Percentiles rank a stretch among this genome's conserved stretches.
These are phyloP conservation scores for Cataglyphis rosenhaueri DNA, from an alignment of 2,888 invertebrate genomes.

Conservation along the genomic window DNA sequence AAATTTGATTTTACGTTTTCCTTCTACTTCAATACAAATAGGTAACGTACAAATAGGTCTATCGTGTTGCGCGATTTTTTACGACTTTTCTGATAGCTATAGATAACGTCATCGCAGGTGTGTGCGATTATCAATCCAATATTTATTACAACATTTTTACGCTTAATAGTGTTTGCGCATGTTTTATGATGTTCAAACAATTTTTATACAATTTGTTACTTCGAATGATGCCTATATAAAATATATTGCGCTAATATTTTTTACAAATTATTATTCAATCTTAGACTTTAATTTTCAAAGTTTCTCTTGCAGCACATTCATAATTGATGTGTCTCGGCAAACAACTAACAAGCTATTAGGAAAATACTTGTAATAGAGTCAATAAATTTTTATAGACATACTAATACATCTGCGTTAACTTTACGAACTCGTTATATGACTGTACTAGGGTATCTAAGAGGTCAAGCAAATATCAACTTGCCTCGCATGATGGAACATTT, in stretches of 20 bases:
- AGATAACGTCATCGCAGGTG: slow-evolving; percentile 53
- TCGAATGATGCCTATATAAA: not conserved
- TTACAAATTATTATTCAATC: not conserved
- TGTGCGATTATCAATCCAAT: slow-evolving; percentile 16
- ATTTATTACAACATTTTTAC: slow-evolving; percentile 14
- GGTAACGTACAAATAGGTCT: slow-evolving; percentile 21
- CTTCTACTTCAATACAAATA: not conserved
- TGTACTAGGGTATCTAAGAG: not conserved
- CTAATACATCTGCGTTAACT: not conserved
- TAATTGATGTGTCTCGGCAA: not conserved
- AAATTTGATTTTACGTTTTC: not conserved
- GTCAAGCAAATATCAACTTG: not conserved
- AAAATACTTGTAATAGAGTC: not conserved
- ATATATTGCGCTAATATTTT: not conserved
- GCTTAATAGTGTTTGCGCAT: not conserved
- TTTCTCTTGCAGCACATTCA: not conserved
- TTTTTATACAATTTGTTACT: not conserved
- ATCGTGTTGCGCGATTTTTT: slow-evolving; percentile 12
- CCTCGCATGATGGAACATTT: not conserved
- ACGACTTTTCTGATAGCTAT: slow-evolving; percentile 22
- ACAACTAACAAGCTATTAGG: not conserved
- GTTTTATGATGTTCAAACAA: not conserved
- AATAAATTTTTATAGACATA: not conserved
- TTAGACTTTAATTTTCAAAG: not conserved
- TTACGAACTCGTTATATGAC: not conserved